Conservation (phyloP, 2,113 vertebrate genomes). For the Laticauda colubrina region DNA sequence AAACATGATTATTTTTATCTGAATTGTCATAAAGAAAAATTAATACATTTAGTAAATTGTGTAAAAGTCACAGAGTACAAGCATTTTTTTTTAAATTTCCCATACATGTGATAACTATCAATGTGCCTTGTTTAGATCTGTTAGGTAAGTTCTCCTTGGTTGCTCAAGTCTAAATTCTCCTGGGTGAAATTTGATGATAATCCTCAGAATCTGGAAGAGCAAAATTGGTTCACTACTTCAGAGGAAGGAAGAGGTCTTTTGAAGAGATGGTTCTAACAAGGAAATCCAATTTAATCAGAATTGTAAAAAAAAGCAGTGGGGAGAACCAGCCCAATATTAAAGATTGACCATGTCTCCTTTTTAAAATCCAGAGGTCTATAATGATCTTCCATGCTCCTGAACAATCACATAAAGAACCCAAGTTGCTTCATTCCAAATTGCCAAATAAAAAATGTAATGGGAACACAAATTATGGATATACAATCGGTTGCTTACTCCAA, state of each 20-base stretch:
- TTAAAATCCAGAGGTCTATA: neutral
- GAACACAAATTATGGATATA: neutral
- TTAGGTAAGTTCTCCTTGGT: neutral
- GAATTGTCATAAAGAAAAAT: neutral
- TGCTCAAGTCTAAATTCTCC: neutral
- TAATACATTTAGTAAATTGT: neutral
- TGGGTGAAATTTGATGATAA: neutral
- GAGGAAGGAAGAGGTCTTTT: neutral
- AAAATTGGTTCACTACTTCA: neutral
- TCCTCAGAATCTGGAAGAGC: neutral
- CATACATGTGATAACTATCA: neutral
- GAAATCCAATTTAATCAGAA: neutral
- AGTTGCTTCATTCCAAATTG: neutral
- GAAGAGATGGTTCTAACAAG: neutral
- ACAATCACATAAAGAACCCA: neutral
- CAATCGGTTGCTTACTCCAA: neutral
- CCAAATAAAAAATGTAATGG: neutral
- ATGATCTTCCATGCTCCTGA: neutral
- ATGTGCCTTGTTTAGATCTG: neutral
- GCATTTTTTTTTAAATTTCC: neutral
- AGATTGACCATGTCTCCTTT: neutral
- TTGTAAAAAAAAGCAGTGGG: neutral
- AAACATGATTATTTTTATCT: neutral
- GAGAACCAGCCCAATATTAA: neutral
- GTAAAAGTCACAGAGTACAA: neutral